Conservation (phyloP, 35 echinoderm and acorn worm genomes). For the Amphiura filiformis region DNA sequence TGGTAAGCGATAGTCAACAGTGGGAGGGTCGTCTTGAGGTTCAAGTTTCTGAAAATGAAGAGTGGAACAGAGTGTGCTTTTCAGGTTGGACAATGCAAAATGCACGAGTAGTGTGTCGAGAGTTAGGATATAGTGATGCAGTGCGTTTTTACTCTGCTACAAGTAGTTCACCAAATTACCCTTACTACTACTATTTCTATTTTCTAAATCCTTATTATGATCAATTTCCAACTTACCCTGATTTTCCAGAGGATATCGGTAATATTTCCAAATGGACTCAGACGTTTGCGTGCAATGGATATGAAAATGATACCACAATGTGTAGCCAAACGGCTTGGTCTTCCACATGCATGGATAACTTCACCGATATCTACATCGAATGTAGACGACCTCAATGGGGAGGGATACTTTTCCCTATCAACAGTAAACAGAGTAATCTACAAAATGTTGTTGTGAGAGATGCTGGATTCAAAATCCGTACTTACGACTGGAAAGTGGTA, state of each 20-base stretch:
- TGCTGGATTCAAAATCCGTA: neutral
- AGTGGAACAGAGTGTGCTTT: neutral
- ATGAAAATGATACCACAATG: neutral
- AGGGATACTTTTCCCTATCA: neutral
- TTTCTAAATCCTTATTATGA: no score
- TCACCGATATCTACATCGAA: neutral
- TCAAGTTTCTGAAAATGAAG: neutral
- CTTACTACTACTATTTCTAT: no score
- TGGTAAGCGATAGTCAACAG: neutral
- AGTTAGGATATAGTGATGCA: neutral
- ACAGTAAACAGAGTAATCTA: neutral
- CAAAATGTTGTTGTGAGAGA: neutral
- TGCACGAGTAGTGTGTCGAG: neutral
- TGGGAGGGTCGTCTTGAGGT: conserved; percentile 7
- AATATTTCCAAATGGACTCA: neutral
- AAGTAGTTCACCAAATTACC: no score
- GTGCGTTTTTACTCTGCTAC: neutral
- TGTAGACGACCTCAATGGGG: neutral
- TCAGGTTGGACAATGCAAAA: neutral
- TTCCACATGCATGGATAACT: neutral
- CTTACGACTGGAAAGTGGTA: neutral
- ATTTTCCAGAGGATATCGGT: no score
- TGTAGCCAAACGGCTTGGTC: neutral
- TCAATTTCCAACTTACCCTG: no score
- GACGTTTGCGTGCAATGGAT: neutral